Evolutionary conservation across 2,888 invertebrate genomes (phyloP).

Genomic region (Tethea ocularis): DNA sequence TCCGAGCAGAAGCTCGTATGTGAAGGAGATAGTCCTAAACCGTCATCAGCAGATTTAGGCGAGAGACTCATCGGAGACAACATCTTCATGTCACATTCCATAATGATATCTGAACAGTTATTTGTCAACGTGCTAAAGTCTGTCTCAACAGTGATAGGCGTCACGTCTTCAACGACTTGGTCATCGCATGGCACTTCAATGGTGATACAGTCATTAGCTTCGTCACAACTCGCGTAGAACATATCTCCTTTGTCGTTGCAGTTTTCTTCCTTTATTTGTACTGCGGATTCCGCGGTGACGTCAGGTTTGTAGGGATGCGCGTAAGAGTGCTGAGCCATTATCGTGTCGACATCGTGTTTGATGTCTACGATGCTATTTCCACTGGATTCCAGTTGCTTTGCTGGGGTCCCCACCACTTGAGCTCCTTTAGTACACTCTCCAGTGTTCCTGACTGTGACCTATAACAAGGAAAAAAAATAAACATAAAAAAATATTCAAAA

Average conservation of each 20-base stretch:
- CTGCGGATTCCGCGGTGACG: slow-evolving; percentile 36
- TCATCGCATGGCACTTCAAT: slow-evolving; percentile 87
- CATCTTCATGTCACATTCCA: slow-evolving; percentile 74
- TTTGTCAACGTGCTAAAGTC: slow-evolving; percentile 57
- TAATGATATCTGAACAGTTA: slow-evolving; percentile 51
- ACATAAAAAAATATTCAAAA: not conserved
- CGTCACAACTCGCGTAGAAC: slow-evolving; percentile 89
- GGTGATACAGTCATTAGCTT: slow-evolving; percentile 88
- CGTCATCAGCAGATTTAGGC: slow-evolving; percentile 63
- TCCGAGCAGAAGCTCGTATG: slow-evolving; percentile 74
- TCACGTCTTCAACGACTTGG: slow-evolving; percentile 66
- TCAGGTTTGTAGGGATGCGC: slow-evolving; percentile 75
- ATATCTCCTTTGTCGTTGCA: slow-evolving; percentile 82
- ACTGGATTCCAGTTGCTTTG: slow-evolving; percentile 94
- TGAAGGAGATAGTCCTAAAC: slow-evolving; percentile 69
- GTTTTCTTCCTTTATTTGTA: slow-evolving; percentile 60
- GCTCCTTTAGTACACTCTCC: slow-evolving; percentile 77
- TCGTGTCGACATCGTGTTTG: slow-evolving; percentile 74
- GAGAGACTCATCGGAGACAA: slow-evolving; percentile 74
- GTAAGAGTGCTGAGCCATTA: slow-evolving; percentile 79
- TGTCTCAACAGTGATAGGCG: slow-evolving; percentile 54
- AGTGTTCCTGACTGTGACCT: slow-evolving; percentile 69
- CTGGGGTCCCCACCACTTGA: slow-evolving; percentile 94
- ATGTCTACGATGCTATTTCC: slow-evolving; percentile 81
- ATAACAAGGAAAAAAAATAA: slow-evolving; percentile 32